These are phyloP conservation scores for Naja naja DNA, from an alignment of 2,113 vertebrate genomes.

Conservation along the genomic window DNA sequence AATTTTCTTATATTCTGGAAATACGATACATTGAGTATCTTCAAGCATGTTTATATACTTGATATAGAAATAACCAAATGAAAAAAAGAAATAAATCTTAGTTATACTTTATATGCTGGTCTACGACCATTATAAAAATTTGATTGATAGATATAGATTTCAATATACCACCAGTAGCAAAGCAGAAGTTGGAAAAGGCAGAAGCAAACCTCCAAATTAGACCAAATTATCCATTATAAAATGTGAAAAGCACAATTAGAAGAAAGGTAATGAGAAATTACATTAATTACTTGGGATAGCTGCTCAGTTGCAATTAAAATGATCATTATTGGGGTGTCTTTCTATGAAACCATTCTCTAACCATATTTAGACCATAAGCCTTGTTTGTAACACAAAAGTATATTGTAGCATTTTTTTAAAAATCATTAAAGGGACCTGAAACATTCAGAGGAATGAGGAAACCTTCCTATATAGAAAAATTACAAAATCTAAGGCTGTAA, in stretches of 20 bases:
- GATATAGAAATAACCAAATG: neutral
- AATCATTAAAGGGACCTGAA: neutral
- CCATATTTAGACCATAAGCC: neutral
- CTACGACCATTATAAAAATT: too few species aligned
- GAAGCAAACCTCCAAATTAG: neutral
- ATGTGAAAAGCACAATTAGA: neutral
- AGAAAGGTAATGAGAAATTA: neutral
- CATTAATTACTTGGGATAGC: neutral
- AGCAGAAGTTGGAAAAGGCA: neutral
- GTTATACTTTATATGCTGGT: too few species aligned
- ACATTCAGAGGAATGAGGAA: neutral
- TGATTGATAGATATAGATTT: neutral
- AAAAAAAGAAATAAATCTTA: neutral
- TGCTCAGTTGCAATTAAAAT: neutral
- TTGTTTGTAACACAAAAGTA: neutral
- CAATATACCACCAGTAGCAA: neutral
- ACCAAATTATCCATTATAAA: neutral
- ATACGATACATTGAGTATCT: neutral
- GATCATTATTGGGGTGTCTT: neutral
- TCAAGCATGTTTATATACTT: neutral
- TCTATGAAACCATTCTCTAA: neutral
- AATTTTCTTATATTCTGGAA: neutral
- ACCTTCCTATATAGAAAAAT: neutral
- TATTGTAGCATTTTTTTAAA: neutral
- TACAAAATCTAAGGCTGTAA: neutral